Conservation (phyloP, 2,113 vertebrate species). For the Mustela lutreola region DNA sequence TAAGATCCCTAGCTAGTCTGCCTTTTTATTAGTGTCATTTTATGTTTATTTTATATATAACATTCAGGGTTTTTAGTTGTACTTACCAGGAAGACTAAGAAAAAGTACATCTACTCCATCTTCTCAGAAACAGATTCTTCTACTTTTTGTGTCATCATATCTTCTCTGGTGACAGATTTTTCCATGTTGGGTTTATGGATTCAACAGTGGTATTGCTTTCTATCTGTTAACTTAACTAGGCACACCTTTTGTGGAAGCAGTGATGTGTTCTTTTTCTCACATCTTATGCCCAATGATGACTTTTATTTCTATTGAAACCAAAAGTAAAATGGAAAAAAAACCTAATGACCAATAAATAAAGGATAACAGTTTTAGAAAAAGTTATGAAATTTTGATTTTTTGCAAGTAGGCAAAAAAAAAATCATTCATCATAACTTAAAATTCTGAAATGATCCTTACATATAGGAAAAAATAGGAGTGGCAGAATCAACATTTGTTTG, state of each 20-base stretch:
- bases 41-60: neutral
- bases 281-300: neutral
- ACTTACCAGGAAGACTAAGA: neutral
- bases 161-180: neutral
- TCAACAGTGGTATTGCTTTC: neutral
- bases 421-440: neutral
- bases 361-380: neutral
- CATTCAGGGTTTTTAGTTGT: neutral
- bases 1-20: neutral
- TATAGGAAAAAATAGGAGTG: neutral
- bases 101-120: neutral
- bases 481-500: neutral
- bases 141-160: neutral
- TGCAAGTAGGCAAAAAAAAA: neutral
- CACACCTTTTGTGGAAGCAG: neutral
- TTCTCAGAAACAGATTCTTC: neutral
- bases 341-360: neutral
- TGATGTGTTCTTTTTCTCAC: neutral
- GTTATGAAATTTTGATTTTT: neutral
- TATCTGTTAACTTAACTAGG: neutral
- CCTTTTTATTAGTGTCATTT: neutral
- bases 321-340: neutral
- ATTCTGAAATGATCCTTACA: neutral
- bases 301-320: conserved; percentile 35
- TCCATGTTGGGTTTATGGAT: neutral